Conservation (phyloP, 2,797 vertebrate species). For the Natrix natrix region DNA sequence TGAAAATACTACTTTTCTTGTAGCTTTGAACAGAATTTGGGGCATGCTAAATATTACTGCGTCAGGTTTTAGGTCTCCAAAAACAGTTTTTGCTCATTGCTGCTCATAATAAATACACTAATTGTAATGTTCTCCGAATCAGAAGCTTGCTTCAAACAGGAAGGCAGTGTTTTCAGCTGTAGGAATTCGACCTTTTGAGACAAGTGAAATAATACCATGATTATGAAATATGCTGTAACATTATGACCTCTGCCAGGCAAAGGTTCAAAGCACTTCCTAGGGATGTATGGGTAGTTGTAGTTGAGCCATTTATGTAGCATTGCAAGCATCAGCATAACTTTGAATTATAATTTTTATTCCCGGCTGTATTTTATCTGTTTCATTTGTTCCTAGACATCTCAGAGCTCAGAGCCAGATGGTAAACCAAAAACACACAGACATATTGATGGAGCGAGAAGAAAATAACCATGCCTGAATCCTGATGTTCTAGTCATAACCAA, state of each 20-base stretch:
- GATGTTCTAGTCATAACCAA: background rate
- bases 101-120: background rate
- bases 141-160: slow-evolving; percentile 9
- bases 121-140: background rate
- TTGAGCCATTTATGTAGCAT: slow-evolving; percentile 13
- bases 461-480: background rate
- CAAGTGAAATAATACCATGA: background rate
- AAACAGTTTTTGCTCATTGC: background rate
- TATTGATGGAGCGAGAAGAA: background rate
- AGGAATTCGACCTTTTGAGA: slow-evolving; percentile 11
- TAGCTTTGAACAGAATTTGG: background rate
- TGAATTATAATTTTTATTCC: background rate
- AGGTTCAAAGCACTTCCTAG: slow-evolving; percentile 21
- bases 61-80: background rate
- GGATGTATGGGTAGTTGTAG: slow-evolving; percentile 2
- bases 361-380: background rate
- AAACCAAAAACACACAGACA: background rate
- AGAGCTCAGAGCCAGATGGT: background rate
- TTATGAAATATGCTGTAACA: slow-evolving; percentile 25
- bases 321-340: background rate
- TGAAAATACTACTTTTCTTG: background rate
- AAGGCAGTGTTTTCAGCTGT: slow-evolving; percentile 17
- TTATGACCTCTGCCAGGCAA: background rate
- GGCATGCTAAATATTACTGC: background rate
- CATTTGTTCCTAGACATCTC: background rate